Conservation (phyloP, 2,113 vertebrate genomes). For the Mastomys natalensis region DNA sequence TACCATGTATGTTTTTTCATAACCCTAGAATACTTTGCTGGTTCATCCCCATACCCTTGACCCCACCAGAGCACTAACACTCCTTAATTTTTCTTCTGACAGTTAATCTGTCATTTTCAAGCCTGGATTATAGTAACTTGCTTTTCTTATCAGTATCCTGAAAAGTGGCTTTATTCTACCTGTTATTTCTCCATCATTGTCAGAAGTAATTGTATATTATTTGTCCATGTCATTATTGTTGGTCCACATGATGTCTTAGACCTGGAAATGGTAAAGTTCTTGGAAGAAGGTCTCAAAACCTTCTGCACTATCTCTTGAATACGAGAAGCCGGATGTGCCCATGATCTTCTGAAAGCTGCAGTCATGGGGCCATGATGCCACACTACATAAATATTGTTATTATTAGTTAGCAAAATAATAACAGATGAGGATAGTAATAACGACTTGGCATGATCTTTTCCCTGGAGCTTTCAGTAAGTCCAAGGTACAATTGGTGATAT, state of each 20-base stretch:
- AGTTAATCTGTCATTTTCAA: background rate
- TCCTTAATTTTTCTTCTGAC: conserved; percentile 3
- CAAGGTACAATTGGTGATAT: conserved; percentile 65
- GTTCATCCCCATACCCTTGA: background rate
- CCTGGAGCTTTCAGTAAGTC: conserved; percentile 71
- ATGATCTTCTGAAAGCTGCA: conserved; percentile 40
- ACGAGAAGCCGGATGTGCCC: conserved; percentile 28
- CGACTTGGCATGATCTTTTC: conserved; percentile 68
- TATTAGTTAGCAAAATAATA: conserved; percentile 70
- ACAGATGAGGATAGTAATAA: conserved; percentile 68
- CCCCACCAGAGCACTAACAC: background rate
- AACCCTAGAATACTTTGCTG: background rate
- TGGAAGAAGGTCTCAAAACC: conserved; percentile 56
- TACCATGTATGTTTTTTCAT: background rate
- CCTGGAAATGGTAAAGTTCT: conserved; percentile 25
- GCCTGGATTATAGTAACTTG: background rate
- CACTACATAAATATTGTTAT: conserved; percentile 73
- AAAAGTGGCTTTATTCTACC: conserved; percentile 16
- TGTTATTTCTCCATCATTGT: conserved; percentile 36
- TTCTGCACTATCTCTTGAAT: background rate
- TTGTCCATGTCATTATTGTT: background rate
- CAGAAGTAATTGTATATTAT: background rate
- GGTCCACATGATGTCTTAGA: background rate
- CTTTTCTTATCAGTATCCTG: background rate
- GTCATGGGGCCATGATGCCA: conserved; percentile 59